Conservation (phyloP, 2,888 invertebrate species). For the Bellardia pandia region DNA sequence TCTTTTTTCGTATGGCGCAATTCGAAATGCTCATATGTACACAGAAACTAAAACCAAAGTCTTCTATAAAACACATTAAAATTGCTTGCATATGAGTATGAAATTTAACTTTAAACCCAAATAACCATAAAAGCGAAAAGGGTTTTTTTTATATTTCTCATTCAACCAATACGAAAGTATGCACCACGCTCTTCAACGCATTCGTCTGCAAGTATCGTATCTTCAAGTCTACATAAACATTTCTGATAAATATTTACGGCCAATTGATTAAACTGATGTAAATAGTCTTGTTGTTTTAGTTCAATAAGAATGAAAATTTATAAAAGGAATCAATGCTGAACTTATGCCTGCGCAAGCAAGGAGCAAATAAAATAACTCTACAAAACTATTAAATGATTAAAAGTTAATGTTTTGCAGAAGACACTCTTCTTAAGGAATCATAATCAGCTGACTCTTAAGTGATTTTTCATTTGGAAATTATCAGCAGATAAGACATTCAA, state of each 20-base stretch:
- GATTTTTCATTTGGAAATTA: conserved; percentile 38
- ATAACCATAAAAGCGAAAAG: conserved; percentile 26
- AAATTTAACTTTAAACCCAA: conserved; percentile 10
- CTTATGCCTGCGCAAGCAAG: not conserved
- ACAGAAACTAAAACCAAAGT: not conserved
- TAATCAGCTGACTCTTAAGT: conserved; percentile 17
- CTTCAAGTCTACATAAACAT: conserved; percentile 1
- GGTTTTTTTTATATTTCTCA: not conserved
- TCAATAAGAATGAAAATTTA: conserved; percentile 38
- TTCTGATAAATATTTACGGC: conserved; percentile 66
- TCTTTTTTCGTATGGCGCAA: conserved; percentile 44
- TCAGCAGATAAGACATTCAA: conserved; percentile 13
- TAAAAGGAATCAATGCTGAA: not conserved
- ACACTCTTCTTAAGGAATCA: not conserved
- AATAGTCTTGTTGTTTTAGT: conserved; percentile 37
- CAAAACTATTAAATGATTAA: not conserved
- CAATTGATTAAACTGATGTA: conserved; percentile 65
- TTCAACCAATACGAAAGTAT: not conserved
- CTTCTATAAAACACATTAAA: conserved; percentile 34
- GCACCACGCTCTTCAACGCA: not conserved
- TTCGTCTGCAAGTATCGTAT: not conserved
- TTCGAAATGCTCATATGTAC: conserved; percentile 14
- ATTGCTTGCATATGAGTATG: conserved; percentile 48
- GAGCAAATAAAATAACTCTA: not conserved
- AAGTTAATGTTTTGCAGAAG: conserved; percentile 4